These are phyloP conservation scores for Tragelaphus imberbis DNA, from an alignment of 2,113 vertebrate genomes.

Conservation along the genomic window DNA sequence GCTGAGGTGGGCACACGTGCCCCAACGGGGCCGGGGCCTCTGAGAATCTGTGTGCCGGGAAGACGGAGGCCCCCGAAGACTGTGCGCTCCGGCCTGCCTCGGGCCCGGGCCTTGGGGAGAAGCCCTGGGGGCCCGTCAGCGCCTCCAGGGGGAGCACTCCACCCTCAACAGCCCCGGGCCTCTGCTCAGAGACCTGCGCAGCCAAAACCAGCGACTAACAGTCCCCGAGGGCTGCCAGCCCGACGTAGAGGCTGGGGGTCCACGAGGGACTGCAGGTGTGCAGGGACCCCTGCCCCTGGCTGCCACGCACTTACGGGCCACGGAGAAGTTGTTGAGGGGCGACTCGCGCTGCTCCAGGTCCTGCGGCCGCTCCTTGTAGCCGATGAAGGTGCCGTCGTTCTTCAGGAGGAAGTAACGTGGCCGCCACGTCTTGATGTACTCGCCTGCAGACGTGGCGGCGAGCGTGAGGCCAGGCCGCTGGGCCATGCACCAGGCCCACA, in stretches of 20 bases:
- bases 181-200: rapidly evolving
- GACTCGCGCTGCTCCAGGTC: slow-evolving; percentile 95
- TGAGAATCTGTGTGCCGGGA: too few relatives aligned
- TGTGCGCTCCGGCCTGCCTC: rapidly evolving
- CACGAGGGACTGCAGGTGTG: rapidly evolving
- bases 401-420: slow-evolving; percentile 96
- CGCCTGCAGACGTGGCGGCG: slow-evolving; percentile 76
- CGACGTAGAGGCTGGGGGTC: rapidly evolving
- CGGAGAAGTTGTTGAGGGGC: slow-evolving; percentile 98
- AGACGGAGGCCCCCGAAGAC: neutral
- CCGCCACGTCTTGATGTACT: slow-evolving; percentile 99
- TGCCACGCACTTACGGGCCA: slow-evolving; percentile 89
- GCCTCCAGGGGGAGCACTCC: neutral
- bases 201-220: rapidly evolving
- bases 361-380: slow-evolving; percentile 96
- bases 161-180: too few relatives aligned
- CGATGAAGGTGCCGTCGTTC: slow-evolving; percentile 96
- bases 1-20: neutral
- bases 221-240: neutral
- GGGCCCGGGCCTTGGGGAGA: neutral
- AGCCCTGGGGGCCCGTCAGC: neutral
- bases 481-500: rapidly evolving
- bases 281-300: rapidly evolving
- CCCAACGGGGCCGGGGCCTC: neutral
- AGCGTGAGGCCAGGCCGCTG: too few relatives aligned